A percentile compares a stretch with the other conserved stretches of the same genome.
These are phyloP conservation scores for Monochamus saltuarius DNA, from an alignment of 1,140 invertebrate genomes.

Conservation along the genomic window DNA sequence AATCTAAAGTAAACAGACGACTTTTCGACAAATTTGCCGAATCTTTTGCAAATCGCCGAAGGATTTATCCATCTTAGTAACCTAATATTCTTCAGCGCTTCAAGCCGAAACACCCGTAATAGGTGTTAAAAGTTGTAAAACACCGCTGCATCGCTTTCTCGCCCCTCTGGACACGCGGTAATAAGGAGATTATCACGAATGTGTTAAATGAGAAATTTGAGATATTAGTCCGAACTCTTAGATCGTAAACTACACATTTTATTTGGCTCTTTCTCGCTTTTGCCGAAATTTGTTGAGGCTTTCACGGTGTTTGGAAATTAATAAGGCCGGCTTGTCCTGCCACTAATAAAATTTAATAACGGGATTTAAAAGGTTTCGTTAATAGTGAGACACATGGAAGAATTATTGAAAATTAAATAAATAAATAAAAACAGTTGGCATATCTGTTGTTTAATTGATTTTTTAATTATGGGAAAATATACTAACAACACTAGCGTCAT, in stretches of 20 bases:
- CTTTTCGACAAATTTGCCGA: no score
- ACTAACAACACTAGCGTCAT: no score
- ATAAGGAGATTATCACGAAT: conserved; percentile 16
- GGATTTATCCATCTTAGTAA: no score
- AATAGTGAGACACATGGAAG: conserved; percentile 2
- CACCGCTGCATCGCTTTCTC: conserved; percentile 9
- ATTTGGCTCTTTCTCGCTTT: neutral
- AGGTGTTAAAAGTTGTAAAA: conserved; percentile 10
- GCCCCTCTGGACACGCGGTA: conserved; percentile 16
- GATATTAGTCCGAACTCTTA: no score
- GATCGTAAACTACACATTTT: conserved; percentile 15
- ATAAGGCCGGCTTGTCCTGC: neutral
- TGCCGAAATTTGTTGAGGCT: neutral
- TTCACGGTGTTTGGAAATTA: conserved; percentile 5
- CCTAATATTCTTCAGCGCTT: no score
- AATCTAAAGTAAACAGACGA: no score
- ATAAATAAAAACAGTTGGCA: no score
- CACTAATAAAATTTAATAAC: no score
- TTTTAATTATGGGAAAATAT: no score
- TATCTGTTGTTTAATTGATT: no score
- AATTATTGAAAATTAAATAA: no score
- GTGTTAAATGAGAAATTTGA: conserved; percentile 7
- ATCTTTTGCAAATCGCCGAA: no score
- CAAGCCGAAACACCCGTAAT: conserved; percentile 1
- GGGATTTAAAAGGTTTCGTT: conserved; percentile 1